Evolutionary conservation across 2,113 vertebrate genomes (phyloP).

Genomic region (Chitala chitala): DNA sequence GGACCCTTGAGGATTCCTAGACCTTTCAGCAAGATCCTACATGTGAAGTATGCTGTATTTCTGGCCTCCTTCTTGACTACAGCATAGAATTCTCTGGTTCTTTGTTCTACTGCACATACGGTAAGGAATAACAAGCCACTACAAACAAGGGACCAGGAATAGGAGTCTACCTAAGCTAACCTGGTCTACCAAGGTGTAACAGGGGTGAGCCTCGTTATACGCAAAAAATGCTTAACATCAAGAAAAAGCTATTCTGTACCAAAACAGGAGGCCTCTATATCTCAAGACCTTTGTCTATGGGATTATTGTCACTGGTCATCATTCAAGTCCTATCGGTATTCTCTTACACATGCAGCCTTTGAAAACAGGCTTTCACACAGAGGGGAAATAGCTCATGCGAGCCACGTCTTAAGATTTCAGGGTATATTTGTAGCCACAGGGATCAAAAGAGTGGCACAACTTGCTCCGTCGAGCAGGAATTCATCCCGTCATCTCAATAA

Average conservation of each 20-base stretch:
- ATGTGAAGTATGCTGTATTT: too few relatives aligned
- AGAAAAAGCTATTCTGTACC: background rate
- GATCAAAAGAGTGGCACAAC: conserved; percentile 10
- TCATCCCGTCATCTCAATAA: conserved; percentile 56
- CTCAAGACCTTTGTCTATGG: conserved; percentile 1
- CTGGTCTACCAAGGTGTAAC: background rate
- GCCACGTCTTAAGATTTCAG: background rate
- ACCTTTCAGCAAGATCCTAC: too few relatives aligned
- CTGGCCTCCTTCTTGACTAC: too few relatives aligned
- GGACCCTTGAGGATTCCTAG: background rate
- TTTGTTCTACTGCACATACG: too few relatives aligned
- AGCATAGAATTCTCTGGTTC: too few relatives aligned
- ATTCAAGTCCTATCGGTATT: background rate
- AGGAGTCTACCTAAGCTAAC: background rate
- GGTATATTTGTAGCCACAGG: background rate
- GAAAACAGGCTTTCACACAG: background rate
- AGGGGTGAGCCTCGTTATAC: background rate
- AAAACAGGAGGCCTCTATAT: background rate
- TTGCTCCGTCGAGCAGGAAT: conserved; percentile 53
- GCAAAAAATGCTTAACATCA: background rate
- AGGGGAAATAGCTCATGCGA: background rate
- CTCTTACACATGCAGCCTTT: background rate
- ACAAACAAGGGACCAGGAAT: background rate
- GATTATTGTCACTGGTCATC: background rate
- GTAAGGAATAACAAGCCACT: background rate